A percentile compares a stretch with the other conserved stretches of the same genome.
Conservation (phyloP, 2,888 invertebrate species). For the Graphium colonna region DNA sequence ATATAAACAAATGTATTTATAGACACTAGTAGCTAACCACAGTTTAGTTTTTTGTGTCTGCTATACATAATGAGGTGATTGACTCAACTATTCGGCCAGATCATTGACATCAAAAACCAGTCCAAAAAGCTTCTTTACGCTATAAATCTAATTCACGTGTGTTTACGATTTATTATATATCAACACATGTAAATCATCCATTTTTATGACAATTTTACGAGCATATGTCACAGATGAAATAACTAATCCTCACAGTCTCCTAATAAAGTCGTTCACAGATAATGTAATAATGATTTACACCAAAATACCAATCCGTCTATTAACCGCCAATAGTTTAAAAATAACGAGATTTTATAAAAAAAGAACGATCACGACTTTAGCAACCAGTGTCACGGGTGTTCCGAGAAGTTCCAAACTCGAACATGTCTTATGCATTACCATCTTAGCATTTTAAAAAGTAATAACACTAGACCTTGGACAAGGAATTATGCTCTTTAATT, state of each 20-base stretch:
- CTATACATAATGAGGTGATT: slow-evolving; percentile 12
- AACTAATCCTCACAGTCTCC: neutral
- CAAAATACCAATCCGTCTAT: neutral
- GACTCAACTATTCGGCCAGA: neutral
- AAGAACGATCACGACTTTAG: slow-evolving; percentile 40
- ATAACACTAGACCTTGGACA: slow-evolving; percentile 29
- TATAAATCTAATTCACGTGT: neutral
- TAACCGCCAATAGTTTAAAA: slow-evolving; percentile 23
- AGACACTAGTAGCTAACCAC: no score
- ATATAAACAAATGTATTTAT: no score
- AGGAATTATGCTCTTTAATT: slow-evolving; percentile 9
- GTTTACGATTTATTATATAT: neutral
- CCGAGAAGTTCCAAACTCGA: slow-evolving; percentile 56
- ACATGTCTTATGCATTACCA: slow-evolving; percentile 63
- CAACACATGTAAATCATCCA: neutral
- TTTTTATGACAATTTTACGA: neutral
- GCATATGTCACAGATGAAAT: neutral
- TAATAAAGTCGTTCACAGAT: slow-evolving; percentile 1
- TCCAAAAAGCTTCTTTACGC: neutral
- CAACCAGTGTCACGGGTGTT: slow-evolving; percentile 53
- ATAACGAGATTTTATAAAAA: slow-evolving; percentile 55
- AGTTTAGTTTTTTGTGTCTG: neutral
- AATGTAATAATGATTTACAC: neutral
- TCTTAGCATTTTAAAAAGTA: slow-evolving; percentile 34
- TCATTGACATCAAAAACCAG: neutral